Percentiles rank a stretch among this genome's conserved stretches.
Evolutionary conservation across 37 sponge, comb jelly and placozoan species (phyloP).

Genomic region (Axinella damicornis): DNA sequence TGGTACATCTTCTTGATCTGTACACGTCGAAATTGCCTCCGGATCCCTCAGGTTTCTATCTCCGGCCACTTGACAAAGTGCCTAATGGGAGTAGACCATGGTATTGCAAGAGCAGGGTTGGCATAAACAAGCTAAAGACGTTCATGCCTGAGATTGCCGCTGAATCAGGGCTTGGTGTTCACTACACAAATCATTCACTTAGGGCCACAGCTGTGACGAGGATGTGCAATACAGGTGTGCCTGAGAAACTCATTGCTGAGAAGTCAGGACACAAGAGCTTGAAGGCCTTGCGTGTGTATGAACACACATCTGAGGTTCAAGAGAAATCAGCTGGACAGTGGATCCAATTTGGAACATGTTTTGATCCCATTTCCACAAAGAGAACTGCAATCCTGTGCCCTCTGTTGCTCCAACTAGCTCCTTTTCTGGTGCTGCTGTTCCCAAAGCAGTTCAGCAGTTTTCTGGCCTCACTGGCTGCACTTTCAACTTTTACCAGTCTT

Average conservation of each 20-base stretch:
- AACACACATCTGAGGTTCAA: slow-evolving; percentile 5
- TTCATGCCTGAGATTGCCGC: slow-evolving; percentile 18
- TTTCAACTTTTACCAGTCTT: too few species aligned
- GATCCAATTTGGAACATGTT: too few species aligned
- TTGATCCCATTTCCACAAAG: too few species aligned
- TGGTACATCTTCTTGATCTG: slow-evolving; percentile 45
- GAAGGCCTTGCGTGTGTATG: slow-evolving; percentile 36
- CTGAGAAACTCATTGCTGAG: slow-evolving; percentile 52
- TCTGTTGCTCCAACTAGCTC: too few species aligned
- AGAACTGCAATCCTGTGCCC: too few species aligned
- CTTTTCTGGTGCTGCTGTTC: too few species aligned
- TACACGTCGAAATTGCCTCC: slow-evolving; percentile 30
- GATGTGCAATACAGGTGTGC: slow-evolving; percentile 48
- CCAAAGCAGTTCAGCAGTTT: too few species aligned
- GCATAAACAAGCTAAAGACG: slow-evolving; percentile 41
- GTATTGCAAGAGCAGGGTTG: slow-evolving; percentile 33
- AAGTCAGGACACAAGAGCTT: slow-evolving; percentile 42
- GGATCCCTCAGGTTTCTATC: slow-evolving; percentile 42
- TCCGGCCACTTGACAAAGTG: slow-evolving; percentile 31
- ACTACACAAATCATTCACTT: slow-evolving; percentile 50
- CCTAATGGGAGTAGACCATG: slow-evolving; percentile 36
- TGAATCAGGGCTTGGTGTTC: slow-evolving; percentile 28
- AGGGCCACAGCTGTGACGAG: slow-evolving; percentile 53
- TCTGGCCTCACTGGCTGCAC: too few species aligned
- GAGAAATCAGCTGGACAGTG: slow-evolving; percentile 41